Percentiles rank a stretch among this genome's conserved stretches.
phyloP scores from a whole-genome alignment of 2,113 vertebrate genomes.

The Atlantisia rogersi region DNA sequence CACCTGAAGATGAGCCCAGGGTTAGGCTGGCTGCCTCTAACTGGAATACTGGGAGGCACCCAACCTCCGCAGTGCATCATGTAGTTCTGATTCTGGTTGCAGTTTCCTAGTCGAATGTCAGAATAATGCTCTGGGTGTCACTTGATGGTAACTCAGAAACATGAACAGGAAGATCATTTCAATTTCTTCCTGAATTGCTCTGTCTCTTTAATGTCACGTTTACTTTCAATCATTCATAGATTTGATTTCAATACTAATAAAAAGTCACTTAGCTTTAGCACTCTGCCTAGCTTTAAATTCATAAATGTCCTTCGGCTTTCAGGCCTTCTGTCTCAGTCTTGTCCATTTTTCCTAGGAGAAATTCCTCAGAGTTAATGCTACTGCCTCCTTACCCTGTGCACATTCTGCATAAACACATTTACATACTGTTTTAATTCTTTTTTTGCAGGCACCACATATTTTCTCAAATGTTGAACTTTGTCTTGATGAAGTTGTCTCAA shows the following conservation, averaged over 20 bases:
- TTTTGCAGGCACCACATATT: not conserved
- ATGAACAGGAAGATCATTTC: not conserved
- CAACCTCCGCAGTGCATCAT: accelerated
- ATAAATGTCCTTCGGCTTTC: not conserved
- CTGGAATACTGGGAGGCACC: not conserved
- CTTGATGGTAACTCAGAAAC: not conserved
- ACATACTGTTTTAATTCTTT: not conserved
- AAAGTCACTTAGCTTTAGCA: not conserved
- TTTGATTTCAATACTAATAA: not conserved
- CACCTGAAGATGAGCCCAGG: not conserved
- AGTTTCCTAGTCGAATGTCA: not conserved
- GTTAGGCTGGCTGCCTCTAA: not conserved
- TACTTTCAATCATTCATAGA: not conserved
- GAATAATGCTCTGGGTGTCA: not conserved
- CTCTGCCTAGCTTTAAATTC: not conserved
- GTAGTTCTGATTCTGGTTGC: not conserved
- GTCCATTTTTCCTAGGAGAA: not conserved
- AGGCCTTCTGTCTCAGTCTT: not conserved
- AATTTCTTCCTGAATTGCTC: not conserved
- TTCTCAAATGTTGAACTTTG: not conserved
- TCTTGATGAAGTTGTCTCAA: not conserved
- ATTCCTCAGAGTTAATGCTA: not conserved
- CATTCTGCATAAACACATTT: not conserved
- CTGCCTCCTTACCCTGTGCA: not conserved
- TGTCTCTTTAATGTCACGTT: accelerated